These are phyloP conservation scores for Himalopsyche anomala DNA, from an alignment of 2,888 invertebrate species.

Conservation along the genomic window DNA sequence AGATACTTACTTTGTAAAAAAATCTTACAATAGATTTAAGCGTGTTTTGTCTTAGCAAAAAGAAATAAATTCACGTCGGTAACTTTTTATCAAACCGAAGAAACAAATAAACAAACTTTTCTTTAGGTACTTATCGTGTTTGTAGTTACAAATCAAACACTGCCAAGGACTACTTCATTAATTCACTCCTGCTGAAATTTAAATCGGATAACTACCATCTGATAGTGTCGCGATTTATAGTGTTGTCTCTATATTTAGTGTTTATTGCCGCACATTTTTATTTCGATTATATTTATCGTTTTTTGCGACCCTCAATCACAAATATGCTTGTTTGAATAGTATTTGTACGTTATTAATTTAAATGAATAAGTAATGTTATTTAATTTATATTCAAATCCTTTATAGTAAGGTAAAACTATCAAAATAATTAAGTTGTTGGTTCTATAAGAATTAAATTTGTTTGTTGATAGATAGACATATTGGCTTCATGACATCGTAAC, in stretches of 20 bases:
- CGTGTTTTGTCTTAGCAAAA: neutral
- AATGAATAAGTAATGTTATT: too few species aligned
- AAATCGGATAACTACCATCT: constrained; percentile 15
- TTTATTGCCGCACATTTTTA: neutral
- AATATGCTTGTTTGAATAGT: too few species aligned
- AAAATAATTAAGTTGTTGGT: too few species aligned
- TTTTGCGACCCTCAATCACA: neutral
- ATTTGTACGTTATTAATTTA: too few species aligned
- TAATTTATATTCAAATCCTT: too few species aligned
- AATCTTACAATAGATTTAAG: too few species aligned
- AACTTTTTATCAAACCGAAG: neutral
- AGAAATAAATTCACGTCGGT: neutral
- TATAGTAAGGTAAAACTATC: too few species aligned
- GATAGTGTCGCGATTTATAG: neutral
- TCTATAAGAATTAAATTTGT: too few species aligned
- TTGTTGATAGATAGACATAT: too few species aligned
- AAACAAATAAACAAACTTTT: neutral
- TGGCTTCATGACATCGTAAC: too few species aligned
- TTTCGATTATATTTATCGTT: neutral
- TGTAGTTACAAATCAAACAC: neutral
- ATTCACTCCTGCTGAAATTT: neutral
- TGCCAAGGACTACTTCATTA: neutral
- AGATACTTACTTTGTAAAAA: too few species aligned
- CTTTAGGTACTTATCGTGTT: neutral
- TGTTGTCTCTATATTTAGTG: neutral